Base-by-base conservation (phyloP, 2,888 invertebrate genomes). In the Eristalinus aeneus region DNA sequence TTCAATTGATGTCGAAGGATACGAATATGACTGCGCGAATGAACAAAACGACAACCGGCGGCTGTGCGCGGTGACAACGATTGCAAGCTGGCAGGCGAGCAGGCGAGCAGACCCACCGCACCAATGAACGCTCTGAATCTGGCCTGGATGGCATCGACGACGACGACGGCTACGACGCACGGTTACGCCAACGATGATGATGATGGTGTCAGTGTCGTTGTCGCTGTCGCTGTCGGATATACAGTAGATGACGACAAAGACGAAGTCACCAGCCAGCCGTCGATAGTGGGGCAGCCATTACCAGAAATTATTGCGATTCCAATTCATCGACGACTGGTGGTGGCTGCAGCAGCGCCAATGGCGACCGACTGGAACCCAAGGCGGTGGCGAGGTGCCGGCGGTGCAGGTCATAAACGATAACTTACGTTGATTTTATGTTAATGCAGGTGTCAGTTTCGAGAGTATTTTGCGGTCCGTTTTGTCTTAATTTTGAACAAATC, bases 1-100 rank as follows among this genome's bases (percentile, higher is more conserved):
- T 82, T 86, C 82, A 86, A 77, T 86, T 86, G 86, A 82, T 82
- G 82, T 74, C 82, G 82, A 86, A 86, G 86, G 82, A 86, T 86
- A 78, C 82, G 71, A 86, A 86, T 82, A 82, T 82, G 82, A 82
- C 82, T 86, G 82, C 77, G 77, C 77, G 74, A 73, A 68, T 77
- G 76, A 76, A 58, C 80, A 69, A 67, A 76, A 67, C 63, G 72
- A 68, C 56, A n/a, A n/a, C n/a, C n/a, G n/a, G n/a, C n/a, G n/a
- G n/a, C n/a, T n/a, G n/a, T n/a, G n/a, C n/a, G n/a, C 61, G 72
- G 58, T 58, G 31, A 64, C 76, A 53, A 54, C 72, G 56, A 63
- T 23, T 56, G 56, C 56, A 56, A 6, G 56, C 20, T 10, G 46
- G n/a, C 39, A 39, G 12, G 6, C 36, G 12, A 12, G 3, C 36